Evolutionary conservation across 2,888 invertebrate species (phyloP), one percentile per base, ranked within the genome.

Genomic region (Serripes groenlandicus): DNA sequence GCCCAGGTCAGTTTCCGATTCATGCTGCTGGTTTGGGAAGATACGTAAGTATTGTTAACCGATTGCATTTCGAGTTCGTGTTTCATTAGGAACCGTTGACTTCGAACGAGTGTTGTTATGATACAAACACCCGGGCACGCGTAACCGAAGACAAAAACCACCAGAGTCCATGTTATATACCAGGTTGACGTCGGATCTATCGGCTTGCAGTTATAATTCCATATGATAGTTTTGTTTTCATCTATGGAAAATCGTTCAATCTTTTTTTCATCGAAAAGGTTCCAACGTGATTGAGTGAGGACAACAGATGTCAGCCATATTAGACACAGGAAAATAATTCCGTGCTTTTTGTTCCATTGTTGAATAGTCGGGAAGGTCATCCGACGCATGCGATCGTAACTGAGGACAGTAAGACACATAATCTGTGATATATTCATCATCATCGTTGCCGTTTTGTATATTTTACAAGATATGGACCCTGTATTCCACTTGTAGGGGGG

Each of bases 391-490:
- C 82, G 66, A 56, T 86, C 86, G 3, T 73, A 70, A 54, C 70
- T 70, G n/a, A 86, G 28, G 2, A 81, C 42, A 26, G 78, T 72
- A 3, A 86, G 73, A 15, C 75, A 68, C 32, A 70, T 75, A 28
- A 86, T 86, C 77, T 86, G 86, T 4, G 86, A 60, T 3, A 83
- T 49, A 62, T 86, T 86, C 26, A 60, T 58, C 54, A 81, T 35
- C 82, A 86, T 86, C 3, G 86, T 86, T 1, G 78, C 30, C 23
- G 56, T 71, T 35, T 83, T 86, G 73, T 83, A 86, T 7, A 83
- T 3, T 60, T 81, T 86, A 49, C 86, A 86, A 37, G 49, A 11
- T 3, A 73, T 21, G 21, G 77, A 4, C 2, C 83, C 86, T 2
- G 80, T 75, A 3, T 62, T 72, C 86, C 86, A 86, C 15, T 11